Evolutionary conservation across 2,797 vertebrate species (phyloP).

Genomic region (Gephyroberyx darwinii): DNA sequence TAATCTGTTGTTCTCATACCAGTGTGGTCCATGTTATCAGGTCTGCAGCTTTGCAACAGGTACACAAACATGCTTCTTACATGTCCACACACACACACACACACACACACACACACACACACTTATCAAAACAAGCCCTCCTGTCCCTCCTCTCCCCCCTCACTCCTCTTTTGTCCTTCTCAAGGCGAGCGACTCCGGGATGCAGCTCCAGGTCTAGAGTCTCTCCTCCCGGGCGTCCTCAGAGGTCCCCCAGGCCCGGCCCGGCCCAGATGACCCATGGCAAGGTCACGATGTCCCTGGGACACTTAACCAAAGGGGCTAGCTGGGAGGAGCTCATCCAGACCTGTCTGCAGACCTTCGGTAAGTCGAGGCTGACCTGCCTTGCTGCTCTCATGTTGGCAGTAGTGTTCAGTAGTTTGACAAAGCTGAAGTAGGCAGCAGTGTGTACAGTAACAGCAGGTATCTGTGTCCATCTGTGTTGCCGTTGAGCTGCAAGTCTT

Average conservation of each 20-base stretch:
- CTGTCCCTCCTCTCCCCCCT: slow-evolving; percentile 15
- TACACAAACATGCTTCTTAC: slow-evolving; percentile 9
- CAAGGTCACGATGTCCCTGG: slow-evolving; percentile 85
- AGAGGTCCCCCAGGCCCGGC: slow-evolving; percentile 79
- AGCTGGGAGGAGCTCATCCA: slow-evolving; percentile 95
- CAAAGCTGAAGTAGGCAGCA: background rate
- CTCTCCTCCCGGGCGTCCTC: slow-evolving; percentile 83
- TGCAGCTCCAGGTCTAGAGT: slow-evolving; percentile 83
- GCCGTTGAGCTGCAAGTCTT: background rate
- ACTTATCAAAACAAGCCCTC: slow-evolving; percentile 32
- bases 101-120: slow-evolving; percentile 32
- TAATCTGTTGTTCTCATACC: background rate
- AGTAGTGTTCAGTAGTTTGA: background rate
- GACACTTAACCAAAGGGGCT: slow-evolving; percentile 90
- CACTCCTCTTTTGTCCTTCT: slow-evolving; percentile 54
- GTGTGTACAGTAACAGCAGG: background rate
- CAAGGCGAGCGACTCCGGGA: slow-evolving; percentile 85
- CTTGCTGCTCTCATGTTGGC: background rate
- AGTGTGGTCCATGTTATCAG: background rate
- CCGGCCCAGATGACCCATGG: slow-evolving; percentile 80
- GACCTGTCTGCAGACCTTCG: slow-evolving; percentile 91
- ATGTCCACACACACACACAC: slow-evolving; percentile 24
- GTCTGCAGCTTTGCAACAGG: slow-evolving; percentile 4
- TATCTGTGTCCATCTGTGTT: background rate
- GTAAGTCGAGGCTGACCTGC: slow-evolving; percentile 81